Evolutionary conservation across 2,113 vertebrate genomes (phyloP).

Genomic region (Chiloscyllium plagiosum): DNA sequence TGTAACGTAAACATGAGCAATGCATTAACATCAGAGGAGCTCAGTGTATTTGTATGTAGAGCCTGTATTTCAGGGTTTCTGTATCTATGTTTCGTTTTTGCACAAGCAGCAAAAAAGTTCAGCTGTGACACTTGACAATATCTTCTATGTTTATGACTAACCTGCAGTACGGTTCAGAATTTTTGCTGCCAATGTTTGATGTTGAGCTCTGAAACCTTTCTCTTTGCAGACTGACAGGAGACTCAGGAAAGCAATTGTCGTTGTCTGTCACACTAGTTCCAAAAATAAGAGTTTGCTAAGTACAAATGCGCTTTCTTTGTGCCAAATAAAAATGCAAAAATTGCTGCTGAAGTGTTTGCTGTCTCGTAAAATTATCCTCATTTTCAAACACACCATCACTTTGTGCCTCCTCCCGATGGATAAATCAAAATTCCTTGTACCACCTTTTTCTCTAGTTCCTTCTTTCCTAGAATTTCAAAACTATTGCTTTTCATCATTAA

Average conservation of each 20-base stretch:
- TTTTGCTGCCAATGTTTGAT: constrained; percentile 1
- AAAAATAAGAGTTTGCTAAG: neutral
- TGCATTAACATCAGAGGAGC: neutral
- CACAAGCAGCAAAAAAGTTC: neutral
- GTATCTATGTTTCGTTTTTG: neutral
- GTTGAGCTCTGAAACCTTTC: neutral
- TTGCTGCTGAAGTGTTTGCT: neutral
- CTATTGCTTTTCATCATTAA: neutral
- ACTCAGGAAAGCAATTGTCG: neutral
- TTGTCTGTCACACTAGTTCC: neutral
- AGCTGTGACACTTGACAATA: neutral
- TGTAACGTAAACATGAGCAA: neutral
- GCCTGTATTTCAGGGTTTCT: neutral
- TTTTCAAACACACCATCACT: neutral
- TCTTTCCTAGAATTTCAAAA: neutral
- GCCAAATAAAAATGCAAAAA: constrained; percentile 13
- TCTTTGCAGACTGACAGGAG: neutral
- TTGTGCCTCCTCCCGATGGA: neutral
- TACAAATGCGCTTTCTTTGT: neutral
- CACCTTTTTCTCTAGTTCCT: neutral
- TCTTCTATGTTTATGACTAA: neutral
- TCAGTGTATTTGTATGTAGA: neutral
- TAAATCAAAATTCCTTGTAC: neutral
- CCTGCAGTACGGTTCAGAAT: neutral
- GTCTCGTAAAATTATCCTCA: neutral